Evolutionary conservation across 2,797 vertebrate genomes (phyloP).

Genomic region (Enteromius afrohamiltoni): DNA sequence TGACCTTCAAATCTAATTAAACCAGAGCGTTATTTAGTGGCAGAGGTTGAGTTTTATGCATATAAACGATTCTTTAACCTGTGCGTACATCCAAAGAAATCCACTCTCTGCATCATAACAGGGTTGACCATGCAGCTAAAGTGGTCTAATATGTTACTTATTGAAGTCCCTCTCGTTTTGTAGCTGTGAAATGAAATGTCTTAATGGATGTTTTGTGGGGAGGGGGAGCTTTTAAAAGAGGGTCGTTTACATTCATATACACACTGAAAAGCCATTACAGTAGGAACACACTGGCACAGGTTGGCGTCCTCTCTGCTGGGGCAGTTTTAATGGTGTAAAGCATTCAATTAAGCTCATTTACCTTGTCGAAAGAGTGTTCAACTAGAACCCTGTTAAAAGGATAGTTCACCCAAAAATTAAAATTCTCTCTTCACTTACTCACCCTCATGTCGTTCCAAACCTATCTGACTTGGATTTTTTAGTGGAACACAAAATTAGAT

Average conservation of each 20-base stretch:
- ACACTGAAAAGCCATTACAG: slow-evolving; percentile 51
- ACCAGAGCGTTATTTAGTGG: slow-evolving; percentile 43
- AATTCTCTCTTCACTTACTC: slow-evolving; percentile 11
- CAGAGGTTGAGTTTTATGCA: slow-evolving; percentile 54
- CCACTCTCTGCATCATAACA: slow-evolving; percentile 50
- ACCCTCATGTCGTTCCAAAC: not conserved
- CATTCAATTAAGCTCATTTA: slow-evolving; percentile 53
- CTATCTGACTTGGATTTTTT: not conserved
- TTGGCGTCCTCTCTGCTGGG: slow-evolving; percentile 30
- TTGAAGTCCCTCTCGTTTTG: slow-evolving; percentile 51
- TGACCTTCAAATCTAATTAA: slow-evolving; percentile 57
- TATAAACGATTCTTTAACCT: slow-evolving; percentile 58
- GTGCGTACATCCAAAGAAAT: slow-evolving; percentile 42
- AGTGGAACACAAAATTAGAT: not conserved
- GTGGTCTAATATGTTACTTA: slow-evolving; percentile 60
- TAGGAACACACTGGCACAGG: slow-evolving; percentile 34
- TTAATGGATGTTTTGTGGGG: slow-evolving; percentile 56
- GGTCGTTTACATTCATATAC: slow-evolving; percentile 47
- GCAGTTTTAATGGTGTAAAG: slow-evolving; percentile 51
- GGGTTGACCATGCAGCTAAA: slow-evolving; percentile 50
- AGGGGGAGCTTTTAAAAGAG: slow-evolving; percentile 50
- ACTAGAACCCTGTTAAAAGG: slow-evolving; percentile 27
- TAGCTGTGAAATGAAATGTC: slow-evolving; percentile 52
- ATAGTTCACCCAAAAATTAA: not conserved
- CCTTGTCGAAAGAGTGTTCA: slow-evolving; percentile 28